Conservation (phyloP, 1,140 invertebrate species). For the Drosophila kikkawai region DNA sequence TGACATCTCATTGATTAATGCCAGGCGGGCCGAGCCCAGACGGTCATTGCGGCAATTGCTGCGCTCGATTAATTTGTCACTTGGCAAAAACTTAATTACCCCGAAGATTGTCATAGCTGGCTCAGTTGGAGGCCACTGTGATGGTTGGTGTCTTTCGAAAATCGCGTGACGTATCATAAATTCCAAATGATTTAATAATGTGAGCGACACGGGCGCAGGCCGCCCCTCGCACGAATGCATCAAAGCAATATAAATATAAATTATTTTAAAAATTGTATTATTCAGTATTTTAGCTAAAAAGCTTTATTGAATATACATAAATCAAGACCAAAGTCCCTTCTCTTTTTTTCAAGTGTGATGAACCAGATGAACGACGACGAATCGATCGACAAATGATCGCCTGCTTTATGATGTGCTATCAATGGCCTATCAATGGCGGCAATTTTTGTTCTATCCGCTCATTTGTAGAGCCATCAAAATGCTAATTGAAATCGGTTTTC, state of each 20-base stretch:
- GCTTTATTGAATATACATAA: neutral
- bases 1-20: conserved; percentile 75
- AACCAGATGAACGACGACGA: conserved; percentile 5
- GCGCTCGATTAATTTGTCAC: conserved; percentile 66
- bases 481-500: conserved; percentile 74
- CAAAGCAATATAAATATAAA: neutral
- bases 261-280: neutral
- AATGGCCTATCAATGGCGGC: conserved; percentile 74
- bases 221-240: conserved; percentile 12
- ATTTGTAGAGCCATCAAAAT: conserved; percentile 80
- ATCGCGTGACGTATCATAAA: conserved; percentile 76
- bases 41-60: conserved; percentile 46
- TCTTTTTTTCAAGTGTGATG: conserved; percentile 5
- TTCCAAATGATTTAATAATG: conserved; percentile 66
- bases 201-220: conserved; percentile 27
- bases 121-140: conserved; percentile 65
- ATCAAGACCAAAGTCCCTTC: neutral
- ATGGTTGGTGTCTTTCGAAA: conserved; percentile 71
- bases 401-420: conserved; percentile 80
- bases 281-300: neutral
- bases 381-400: conserved; percentile 60
- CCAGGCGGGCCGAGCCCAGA: conserved; percentile 42
- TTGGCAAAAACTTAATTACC: conserved; percentile 75
- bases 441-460: conserved; percentile 69
- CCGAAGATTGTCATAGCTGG: conserved; percentile 74